A percentile compares a stretch with the other conserved stretches of the same genome.
These are phyloP conservation scores for Spisula subtruncata DNA, from an alignment of 2,888 invertebrate genomes.

Conservation along the genomic window DNA sequence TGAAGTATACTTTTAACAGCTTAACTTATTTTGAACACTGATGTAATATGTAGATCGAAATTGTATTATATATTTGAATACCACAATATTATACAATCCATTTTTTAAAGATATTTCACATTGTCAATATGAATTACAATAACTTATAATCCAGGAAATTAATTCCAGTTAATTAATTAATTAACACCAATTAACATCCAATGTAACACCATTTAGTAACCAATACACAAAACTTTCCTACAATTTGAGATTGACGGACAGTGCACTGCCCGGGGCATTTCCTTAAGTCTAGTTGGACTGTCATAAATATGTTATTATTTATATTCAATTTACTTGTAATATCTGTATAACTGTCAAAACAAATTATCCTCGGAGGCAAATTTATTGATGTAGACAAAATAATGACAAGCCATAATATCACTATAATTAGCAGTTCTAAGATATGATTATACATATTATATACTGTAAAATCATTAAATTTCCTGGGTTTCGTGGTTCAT, in stretches of 20 bases:
- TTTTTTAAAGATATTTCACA: too few relatives aligned
- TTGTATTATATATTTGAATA: too few relatives aligned
- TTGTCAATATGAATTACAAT: too few relatives aligned
- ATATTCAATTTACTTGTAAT: background rate
- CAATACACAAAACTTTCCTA: conserved; percentile 20
- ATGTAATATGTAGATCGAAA: too few relatives aligned
- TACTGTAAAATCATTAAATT: too few relatives aligned
- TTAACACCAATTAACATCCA: background rate
- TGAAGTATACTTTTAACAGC: too few relatives aligned
- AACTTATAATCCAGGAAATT: background rate
- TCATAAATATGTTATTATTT: background rate
- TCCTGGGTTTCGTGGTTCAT: too few relatives aligned
- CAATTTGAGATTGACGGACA: background rate
- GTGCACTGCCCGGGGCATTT: conserved; percentile 6
- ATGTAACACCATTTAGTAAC: background rate
- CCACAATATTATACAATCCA: too few relatives aligned
- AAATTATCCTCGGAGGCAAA: background rate
- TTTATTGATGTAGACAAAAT: background rate
- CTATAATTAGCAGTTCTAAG: too few relatives aligned
- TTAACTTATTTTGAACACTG: too few relatives aligned
- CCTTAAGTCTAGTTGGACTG: background rate
- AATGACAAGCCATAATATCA: background rate
- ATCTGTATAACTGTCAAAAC: background rate
- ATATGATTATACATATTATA: too few relatives aligned
- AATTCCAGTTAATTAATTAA: background rate